Conservation (phyloP, 2,888 invertebrate genomes). For the Cyaniris semiargus region DNA sequence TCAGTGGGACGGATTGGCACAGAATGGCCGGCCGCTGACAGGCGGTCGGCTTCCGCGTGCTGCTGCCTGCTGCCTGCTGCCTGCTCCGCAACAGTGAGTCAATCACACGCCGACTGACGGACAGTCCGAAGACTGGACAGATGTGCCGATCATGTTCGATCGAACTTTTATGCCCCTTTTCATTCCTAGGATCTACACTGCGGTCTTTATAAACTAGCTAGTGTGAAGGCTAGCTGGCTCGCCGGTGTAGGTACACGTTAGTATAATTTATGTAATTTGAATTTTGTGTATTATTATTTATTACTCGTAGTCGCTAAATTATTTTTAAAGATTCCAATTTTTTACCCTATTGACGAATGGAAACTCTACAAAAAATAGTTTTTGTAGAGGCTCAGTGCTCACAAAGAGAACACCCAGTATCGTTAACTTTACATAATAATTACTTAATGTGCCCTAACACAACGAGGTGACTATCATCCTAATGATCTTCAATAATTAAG, state of each 20-base stretch:
- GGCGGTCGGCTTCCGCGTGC: background rate
- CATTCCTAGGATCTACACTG: too few relatives aligned
- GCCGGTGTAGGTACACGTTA: too few relatives aligned
- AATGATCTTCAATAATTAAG: conserved; percentile 17
- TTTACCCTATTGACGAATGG: too few relatives aligned
- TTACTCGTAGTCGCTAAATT: too few relatives aligned
- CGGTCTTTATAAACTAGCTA: too few relatives aligned
- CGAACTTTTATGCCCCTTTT: too few relatives aligned
- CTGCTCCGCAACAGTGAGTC: background rate
- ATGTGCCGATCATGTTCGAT: background rate
- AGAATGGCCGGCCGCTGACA: conserved; percentile 35
- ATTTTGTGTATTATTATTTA: too few relatives aligned
- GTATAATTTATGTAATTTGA: too few relatives aligned
- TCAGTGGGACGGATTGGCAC: conserved; percentile 34
- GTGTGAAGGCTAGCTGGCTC: too few relatives aligned
- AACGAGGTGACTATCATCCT: background rate
- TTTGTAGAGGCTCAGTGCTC: background rate
- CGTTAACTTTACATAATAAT: background rate
- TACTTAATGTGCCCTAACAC: background rate
- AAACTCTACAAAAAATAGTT: too few relatives aligned
- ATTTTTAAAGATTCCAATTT: too few relatives aligned
- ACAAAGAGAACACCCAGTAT: background rate
- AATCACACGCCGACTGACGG: conserved; percentile 19
- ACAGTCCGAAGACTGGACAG: background rate
- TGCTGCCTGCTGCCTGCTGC: background rate